Percentiles rank a stretch among this genome's conserved stretches.
Conservation (phyloP, 2,797 vertebrate genomes). For the Coranthus polyacanthus region DNA sequence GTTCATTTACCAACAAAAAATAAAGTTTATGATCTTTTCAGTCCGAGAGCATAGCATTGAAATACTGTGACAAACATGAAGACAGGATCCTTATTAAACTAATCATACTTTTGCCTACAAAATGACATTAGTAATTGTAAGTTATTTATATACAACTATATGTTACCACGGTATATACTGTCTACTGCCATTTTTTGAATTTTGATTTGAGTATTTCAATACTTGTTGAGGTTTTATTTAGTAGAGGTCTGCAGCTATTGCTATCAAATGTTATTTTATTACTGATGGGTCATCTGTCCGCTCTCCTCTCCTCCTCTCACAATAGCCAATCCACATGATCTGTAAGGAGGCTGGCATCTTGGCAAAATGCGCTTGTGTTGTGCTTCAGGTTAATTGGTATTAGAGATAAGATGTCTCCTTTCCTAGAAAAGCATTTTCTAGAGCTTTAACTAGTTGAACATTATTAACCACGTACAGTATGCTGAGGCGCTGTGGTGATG, state of each 20-base stretch:
- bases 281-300: too few species aligned
- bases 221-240: too few species aligned
- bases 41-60: not conserved
- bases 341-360: constrained; percentile 14
- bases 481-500: not conserved
- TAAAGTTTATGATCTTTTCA: not conserved
- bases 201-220: too few species aligned
- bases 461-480: constrained; percentile 14
- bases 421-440: constrained; percentile 42
- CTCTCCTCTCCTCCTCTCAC: not conserved
- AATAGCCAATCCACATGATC: constrained; percentile 15
- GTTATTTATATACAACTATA: too few species aligned
- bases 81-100: too few species aligned
- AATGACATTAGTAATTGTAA: too few species aligned
- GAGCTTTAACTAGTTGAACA: constrained; percentile 19
- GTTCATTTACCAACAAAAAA: not conserved
- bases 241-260: too few species aligned
- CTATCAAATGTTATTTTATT: too few species aligned
- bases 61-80: too few species aligned
- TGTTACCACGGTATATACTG: too few species aligned
- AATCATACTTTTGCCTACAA: too few species aligned
- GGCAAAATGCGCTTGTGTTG: constrained; percentile 20
- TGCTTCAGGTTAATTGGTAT: constrained; percentile 50
- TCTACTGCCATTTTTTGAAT: too few species aligned
- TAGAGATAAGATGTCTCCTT: constrained; percentile 55